A percentile compares a stretch with the other conserved stretches of the same genome.
Conservation (phyloP, 2,113 vertebrate species). For the Shinisaurus crocodilurus region DNA sequence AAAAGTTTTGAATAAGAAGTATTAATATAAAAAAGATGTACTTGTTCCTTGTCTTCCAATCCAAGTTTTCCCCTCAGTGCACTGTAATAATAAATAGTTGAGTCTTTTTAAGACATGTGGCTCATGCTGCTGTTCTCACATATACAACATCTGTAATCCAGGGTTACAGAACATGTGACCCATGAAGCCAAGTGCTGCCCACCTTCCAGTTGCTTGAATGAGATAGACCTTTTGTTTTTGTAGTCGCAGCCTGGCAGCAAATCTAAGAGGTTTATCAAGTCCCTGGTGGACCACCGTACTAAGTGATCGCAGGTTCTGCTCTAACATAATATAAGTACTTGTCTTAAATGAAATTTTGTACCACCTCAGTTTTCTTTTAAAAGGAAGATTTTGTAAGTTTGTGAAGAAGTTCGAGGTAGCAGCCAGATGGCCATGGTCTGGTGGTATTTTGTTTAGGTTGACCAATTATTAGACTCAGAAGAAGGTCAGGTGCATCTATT, state of each 20-base stretch:
- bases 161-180: background rate
- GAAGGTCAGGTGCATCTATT: background rate
- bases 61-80: background rate
- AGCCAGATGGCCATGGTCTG: background rate
- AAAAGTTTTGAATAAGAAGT: no score
- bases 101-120: background rate
- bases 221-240: background rate
- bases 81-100: slow-evolving; percentile 4
- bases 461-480: no score
- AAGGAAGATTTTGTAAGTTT: background rate
- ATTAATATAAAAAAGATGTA: no score
- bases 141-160: background rate
- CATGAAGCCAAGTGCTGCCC: background rate
- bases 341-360: background rate
- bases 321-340: background rate
- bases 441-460: background rate
- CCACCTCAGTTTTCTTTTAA: background rate
- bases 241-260: background rate
- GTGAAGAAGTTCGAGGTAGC: background rate
- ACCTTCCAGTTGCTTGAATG: background rate
- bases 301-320: background rate
- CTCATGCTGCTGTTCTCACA: background rate
- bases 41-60: no score
- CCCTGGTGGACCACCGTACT: background rate
- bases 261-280: background rate